phyloP scores from a whole-genome alignment of 2,888 invertebrate species.

The Rhaphigaster nebulosa region DNA sequence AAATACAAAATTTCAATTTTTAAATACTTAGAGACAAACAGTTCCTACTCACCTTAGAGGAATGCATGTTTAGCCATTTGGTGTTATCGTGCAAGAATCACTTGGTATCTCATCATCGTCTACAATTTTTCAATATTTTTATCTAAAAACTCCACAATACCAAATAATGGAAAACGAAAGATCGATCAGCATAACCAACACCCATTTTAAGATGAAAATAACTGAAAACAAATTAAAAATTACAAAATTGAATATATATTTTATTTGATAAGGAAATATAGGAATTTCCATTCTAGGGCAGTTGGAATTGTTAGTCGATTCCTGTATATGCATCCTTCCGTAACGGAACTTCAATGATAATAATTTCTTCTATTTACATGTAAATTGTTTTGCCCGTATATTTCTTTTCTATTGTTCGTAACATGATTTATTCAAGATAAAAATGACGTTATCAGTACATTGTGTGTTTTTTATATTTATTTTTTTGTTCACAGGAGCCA shows the following conservation, averaged over 20 bases:
- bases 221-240: background rate
- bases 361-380: background rate
- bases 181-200: too few relatives aligned
- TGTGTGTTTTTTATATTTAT: background rate
- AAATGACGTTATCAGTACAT: background rate
- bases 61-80: too few relatives aligned
- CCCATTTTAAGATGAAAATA: background rate
- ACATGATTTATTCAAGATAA: background rate
- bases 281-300: background rate
- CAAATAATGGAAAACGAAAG: too few relatives aligned
- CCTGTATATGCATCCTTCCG: background rate
- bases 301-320: background rate
- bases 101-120: too few relatives aligned
- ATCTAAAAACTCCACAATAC: too few relatives aligned
- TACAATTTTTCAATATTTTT: too few relatives aligned
- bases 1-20: too few relatives aligned
- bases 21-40: too few relatives aligned
- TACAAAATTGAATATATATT: background rate
- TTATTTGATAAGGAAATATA: background rate
- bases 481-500: background rate
- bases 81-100: too few relatives aligned
- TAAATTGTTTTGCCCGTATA: background rate
- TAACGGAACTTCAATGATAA: background rate
- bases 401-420: background rate
- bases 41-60: too few relatives aligned